phyloP scores from a whole-genome alignment of 2,888 invertebrate genomes.

The Temnothorax ravouxi region DNA sequence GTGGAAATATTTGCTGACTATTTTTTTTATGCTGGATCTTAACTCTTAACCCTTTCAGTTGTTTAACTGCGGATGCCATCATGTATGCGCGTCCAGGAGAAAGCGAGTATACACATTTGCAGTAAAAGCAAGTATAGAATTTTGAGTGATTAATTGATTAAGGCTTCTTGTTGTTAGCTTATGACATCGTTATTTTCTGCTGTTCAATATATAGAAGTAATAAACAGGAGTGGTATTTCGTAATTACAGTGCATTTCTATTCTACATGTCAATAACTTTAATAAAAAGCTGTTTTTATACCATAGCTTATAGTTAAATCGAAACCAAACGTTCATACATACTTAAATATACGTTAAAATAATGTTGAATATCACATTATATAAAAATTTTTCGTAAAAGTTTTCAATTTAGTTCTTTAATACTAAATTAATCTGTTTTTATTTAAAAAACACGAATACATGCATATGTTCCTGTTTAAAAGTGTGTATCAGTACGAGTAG shows the following conservation, averaged over 20 bases:
- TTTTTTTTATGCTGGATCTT: neutral
- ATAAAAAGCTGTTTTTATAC: neutral
- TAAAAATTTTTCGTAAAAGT: constrained; percentile 11
- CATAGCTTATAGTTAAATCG: neutral
- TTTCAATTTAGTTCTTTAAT: neutral
- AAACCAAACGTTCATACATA: neutral
- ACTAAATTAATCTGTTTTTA: constrained; percentile 8
- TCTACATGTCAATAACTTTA: neutral
- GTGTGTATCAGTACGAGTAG: neutral
- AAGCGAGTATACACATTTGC: too few species aligned
- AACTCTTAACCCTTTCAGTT: neutral
- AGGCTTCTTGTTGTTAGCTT: neutral
- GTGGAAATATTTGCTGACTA: constrained; percentile 2
- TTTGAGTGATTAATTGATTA: constrained; percentile 19
- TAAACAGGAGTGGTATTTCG: neutral
- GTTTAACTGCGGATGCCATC: neutral
- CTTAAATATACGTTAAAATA: neutral
- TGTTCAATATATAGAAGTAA: neutral
- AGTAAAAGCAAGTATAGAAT: neutral
- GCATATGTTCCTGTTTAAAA: neutral
- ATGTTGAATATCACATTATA: neutral
- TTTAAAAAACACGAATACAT: neutral
- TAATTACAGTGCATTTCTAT: neutral
- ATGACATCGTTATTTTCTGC: constrained; percentile 2
- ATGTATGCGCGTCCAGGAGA: neutral